Percentiles rank a stretch among this genome's conserved stretches.
phyloP scores from a whole-genome alignment of 2,888 invertebrate genomes.

The Biston betularia region DNA sequence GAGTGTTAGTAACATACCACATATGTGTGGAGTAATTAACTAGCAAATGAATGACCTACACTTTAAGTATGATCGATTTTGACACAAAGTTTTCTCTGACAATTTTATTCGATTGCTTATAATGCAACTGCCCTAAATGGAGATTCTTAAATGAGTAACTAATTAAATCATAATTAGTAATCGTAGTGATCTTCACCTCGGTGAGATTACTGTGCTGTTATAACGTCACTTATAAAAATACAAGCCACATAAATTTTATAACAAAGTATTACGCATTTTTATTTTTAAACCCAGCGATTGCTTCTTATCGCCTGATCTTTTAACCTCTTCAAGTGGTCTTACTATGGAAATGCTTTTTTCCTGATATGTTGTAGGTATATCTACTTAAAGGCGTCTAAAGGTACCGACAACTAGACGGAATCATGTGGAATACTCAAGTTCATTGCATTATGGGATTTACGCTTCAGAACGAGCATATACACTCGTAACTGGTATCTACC shows the following conservation, averaged over 20 bases:
- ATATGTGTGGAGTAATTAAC: no score
- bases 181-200: constrained; percentile 28
- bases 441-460: constrained; percentile 29
- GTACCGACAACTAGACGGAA: constrained; percentile 16
- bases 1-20: no score
- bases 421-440: constrained; percentile 20
- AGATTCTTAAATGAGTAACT: constrained; percentile 11
- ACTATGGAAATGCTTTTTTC: constrained; percentile 53
- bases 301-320: constrained; percentile 67
- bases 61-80: no score
- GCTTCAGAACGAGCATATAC: constrained; percentile 16
- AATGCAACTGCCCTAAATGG: not conserved
- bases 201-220: constrained; percentile 23
- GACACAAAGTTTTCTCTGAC: no score
- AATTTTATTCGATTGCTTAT: not conserved
- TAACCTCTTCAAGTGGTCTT: constrained; percentile 61
- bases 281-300: constrained; percentile 64
- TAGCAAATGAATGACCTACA: no score
- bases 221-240: constrained; percentile 44
- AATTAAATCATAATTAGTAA: constrained; percentile 31
- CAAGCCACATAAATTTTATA: constrained; percentile 47
- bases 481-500: constrained; percentile 28
- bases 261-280: constrained; percentile 57
- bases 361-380: constrained; percentile 26
- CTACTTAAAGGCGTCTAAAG: constrained; percentile 14